Conservation (phyloP, 2,113 vertebrate species). For the Chaetura pelagica region DNA sequence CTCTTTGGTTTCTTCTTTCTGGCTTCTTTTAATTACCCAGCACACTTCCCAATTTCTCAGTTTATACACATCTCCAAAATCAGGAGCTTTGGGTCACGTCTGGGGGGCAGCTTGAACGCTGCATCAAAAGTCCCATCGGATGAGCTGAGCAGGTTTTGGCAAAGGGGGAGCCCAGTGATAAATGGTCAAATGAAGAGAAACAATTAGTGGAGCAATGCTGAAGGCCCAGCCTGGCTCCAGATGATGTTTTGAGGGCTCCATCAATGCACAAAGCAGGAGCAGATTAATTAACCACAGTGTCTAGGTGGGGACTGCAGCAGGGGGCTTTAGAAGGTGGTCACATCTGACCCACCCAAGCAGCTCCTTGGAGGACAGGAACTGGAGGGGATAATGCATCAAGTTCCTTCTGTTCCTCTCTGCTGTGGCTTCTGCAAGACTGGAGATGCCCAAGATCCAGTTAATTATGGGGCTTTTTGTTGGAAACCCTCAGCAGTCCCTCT, state of each 20-base stretch:
- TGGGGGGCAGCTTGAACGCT: not conserved
- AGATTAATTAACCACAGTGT: not conserved
- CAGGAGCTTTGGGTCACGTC: not conserved
- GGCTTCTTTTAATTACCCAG: not conserved
- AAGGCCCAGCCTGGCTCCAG: conserved; percentile 3
- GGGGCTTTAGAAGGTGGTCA: not conserved
- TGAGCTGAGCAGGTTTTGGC: conserved; percentile 1
- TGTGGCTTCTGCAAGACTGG: not conserved
- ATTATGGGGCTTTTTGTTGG: not conserved
- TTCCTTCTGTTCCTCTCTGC: not conserved
- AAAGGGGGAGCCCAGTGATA: not conserved
- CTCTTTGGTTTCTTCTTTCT: not conserved
- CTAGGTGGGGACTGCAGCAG: not conserved
- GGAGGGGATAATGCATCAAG: not conserved
- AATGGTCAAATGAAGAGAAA: conserved; percentile 35
- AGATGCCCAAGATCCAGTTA: not conserved
- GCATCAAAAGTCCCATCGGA: not conserved
- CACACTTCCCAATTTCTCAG: not conserved
- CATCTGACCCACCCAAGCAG: not conserved
- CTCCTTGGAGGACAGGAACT: not conserved
- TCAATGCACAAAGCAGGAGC: not conserved
- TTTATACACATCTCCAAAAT: not conserved
- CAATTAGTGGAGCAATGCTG: not conserved
- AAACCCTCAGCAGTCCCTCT: not conserved
- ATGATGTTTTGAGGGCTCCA: not conserved